Evolutionary conservation across 2,888 invertebrate species (phyloP), one percentile per base, ranked within the genome.

Genomic region (Scaeva pyrastri): DNA sequence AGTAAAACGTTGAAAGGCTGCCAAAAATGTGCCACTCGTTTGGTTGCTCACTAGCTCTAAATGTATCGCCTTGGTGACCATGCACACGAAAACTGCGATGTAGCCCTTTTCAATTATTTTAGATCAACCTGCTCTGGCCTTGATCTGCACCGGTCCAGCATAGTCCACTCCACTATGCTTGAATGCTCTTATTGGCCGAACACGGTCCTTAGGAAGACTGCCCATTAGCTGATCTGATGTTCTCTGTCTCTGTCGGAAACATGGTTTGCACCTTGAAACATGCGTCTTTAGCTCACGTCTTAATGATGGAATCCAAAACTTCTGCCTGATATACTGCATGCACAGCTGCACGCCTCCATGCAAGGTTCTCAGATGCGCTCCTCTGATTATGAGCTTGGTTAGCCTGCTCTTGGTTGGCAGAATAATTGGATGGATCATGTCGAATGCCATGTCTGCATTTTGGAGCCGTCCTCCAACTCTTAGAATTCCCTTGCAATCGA

Each of bases 111-210:
- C 39, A 1, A 45, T 39, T 16, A 48, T 56, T 2, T 48, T 55
- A 11, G 58, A 66, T 16, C 50, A 39, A 0, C 52, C 55, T 21
- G 56, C 26, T 48, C 66, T 73, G 10, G 64, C 66, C 36, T 64
- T 72, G 31, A 80, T 80, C 23, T 74, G 39, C 39, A 76, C 31
- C 16, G 75, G 71, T 0, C 75, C 71, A 2, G 75, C 64, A 41
- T 71, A 71, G 21, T 75, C 64, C 1, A 79, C 62, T 12, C 73
- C 73, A 5, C 75, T 31, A 48, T 48, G 62, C 43, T 62, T 60
- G n/a, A 62, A 66, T 16, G 48, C 45, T 31, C 31, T 48, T 26
- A 11, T 45, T 36, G 26, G 16, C 21, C 36, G 14, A 43, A 55
- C 23, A 4, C 68, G 68, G 23, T 48, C 52, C 36, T 14, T 21